Percentiles rank a stretch among this genome's conserved stretches.
Evolutionary conservation across 2,888 invertebrate species (phyloP).

Genomic region (Empis stercorea): DNA sequence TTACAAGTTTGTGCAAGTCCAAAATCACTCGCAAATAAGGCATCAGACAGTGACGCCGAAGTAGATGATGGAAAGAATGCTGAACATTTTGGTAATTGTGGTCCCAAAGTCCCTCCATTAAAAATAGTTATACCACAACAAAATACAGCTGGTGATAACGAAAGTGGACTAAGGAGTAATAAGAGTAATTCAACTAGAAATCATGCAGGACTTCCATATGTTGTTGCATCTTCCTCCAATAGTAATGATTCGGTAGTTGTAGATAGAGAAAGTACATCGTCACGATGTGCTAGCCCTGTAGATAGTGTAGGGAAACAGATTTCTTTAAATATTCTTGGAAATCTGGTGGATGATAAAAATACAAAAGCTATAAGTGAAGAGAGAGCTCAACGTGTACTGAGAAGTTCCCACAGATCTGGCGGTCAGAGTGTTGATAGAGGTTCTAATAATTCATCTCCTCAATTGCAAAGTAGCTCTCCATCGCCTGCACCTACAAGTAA

Average conservation of each 20-base stretch:
- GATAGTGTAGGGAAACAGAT: slow-evolving; percentile 26
- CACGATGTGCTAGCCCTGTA: slow-evolving; percentile 30
- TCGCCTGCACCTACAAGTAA: slow-evolving; percentile 30
- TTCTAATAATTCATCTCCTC: slow-evolving; percentile 50
- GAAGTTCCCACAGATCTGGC: slow-evolving; percentile 47
- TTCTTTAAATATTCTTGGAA: slow-evolving; percentile 14
- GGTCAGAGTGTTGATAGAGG: slow-evolving; percentile 36
- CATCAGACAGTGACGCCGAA: slow-evolving; percentile 40
- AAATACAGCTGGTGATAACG: slow-evolving; percentile 31
- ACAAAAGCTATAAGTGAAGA: slow-evolving; percentile 30
- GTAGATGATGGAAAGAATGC: slow-evolving; percentile 42
- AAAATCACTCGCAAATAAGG: slow-evolving; percentile 35
- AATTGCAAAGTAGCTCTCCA: slow-evolving; percentile 38
- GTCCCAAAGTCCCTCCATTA: slow-evolving; percentile 83
- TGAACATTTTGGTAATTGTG: slow-evolving; percentile 33
- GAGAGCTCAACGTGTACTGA: slow-evolving; percentile 48
- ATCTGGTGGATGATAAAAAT: slow-evolving; percentile 27
- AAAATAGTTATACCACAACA: slow-evolving; percentile 87
- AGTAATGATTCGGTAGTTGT: slow-evolving; percentile 39
- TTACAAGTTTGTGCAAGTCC: slow-evolving; percentile 40
- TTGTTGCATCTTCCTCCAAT: slow-evolving; percentile 47
- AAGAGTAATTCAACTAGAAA: slow-evolving; percentile 48
- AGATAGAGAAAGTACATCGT: slow-evolving; percentile 26
- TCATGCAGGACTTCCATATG: slow-evolving; percentile 54
- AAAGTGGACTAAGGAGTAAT: slow-evolving; percentile 39